phyloP scores from a whole-genome alignment of 2,888 invertebrate genomes.

The Alloplasta piceator region DNA sequence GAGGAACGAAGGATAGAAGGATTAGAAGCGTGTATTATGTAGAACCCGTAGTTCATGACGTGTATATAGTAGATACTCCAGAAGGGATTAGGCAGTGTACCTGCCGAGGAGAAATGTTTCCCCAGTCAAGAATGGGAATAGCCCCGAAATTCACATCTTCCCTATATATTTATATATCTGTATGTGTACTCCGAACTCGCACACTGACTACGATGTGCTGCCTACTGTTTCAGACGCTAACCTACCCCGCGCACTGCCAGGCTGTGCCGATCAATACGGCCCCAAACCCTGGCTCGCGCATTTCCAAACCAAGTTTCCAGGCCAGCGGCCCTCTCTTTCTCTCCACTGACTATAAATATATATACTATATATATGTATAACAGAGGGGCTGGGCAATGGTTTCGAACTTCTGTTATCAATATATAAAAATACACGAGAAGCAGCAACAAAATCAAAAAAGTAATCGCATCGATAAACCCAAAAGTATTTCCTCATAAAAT shows the following conservation, averaged over 20 bases:
- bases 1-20: conserved; percentile 40
- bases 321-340: conserved; percentile 45
- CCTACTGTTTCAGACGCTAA: conserved; percentile 78
- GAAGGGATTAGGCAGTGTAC: conserved; percentile 49
- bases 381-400: conserved; percentile 10
- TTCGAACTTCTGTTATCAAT: background rate
- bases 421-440: no score
- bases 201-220: conserved; percentile 71
- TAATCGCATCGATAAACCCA: background rate
- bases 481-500: background rate
- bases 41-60: conserved; percentile 20
- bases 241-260: conserved; percentile 69
- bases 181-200: conserved; percentile 17
- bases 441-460: no score
- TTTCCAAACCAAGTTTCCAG: conserved; percentile 77
- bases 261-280: conserved; percentile 78
- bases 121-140: conserved; percentile 44
- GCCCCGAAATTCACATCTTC: conserved; percentile 49
- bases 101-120: conserved; percentile 44
- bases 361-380: conserved; percentile 6
- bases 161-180: background rate
- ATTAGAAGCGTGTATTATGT: conserved; percentile 41
- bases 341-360: conserved; percentile 24
- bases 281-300: conserved; percentile 79
- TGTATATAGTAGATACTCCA: conserved; percentile 20